phyloP scores from a whole-genome alignment of 2,888 invertebrate genomes.

The Saturnia pavonia region DNA sequence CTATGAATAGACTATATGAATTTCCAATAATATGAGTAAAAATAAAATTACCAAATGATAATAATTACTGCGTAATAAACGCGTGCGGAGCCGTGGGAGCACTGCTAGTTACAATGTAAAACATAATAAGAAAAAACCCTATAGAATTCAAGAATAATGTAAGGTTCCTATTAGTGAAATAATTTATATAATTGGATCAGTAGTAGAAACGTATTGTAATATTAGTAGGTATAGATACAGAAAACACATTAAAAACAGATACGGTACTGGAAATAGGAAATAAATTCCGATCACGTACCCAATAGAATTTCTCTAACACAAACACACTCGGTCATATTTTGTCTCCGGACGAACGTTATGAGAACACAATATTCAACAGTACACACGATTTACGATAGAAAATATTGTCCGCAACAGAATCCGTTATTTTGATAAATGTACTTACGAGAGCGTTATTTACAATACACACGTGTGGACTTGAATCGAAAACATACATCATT shows the following conservation, averaged over 20 bases:
- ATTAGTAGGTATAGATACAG: background rate
- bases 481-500: slow-evolving; percentile 5
- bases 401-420: slow-evolving; percentile 14
- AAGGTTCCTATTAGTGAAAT: too few relatives aligned
- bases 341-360: background rate
- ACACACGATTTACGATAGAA: background rate
- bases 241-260: background rate
- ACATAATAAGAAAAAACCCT: too few relatives aligned
- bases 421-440: slow-evolving; percentile 12
- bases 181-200: too few relatives aligned
- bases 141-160: too few relatives aligned
- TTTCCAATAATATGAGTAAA: too few relatives aligned
- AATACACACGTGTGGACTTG: background rate
- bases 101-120: too few relatives aligned
- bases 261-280: background rate
- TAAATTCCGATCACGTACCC: background rate
- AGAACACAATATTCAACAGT: slow-evolving; percentile 5
- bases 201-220: too few relatives aligned
- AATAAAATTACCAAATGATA: too few relatives aligned
- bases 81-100: too few relatives aligned
- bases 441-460: background rate
- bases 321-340: slow-evolving; percentile 5
- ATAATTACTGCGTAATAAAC: too few relatives aligned
- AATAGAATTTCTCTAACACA: background rate
- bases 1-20: too few relatives aligned